Base-by-base conservation (phyloP, 2,888 invertebrate species). In the Apamea crenata region DNA sequence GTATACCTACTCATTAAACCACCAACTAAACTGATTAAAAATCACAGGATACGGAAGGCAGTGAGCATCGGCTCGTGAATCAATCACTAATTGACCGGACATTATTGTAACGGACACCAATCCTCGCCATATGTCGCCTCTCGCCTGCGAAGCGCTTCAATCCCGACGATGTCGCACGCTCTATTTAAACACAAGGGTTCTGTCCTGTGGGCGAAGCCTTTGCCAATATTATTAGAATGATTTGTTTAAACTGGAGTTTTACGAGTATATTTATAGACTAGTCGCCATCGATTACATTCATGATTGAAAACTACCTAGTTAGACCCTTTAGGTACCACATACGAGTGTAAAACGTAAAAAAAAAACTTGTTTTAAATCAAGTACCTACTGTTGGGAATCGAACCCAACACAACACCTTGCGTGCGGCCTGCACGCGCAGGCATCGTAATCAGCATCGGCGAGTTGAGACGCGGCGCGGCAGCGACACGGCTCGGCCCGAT, bases 71-170 rank as follows among this genome's bases (percentile, higher is more conserved):
- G 86, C 85, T 91, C 91, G 93, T 91, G 87, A 88, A 86, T 87
- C 88, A 92, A 93, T 92, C 91, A 93, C 90, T 92, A 94, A 95
- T 94, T 93, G 93, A 91, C 93, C 94, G 94, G 94, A 93, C 93
- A 88, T 87, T 81, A 89, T 90, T 90, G 93, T 92, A 93, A 93
- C 87, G 80, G 83, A 93, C 91, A 93, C 94, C 91, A 85, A 77
- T 73, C 66, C 63, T 73, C 87, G 88, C 92, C 94, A 94, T 92
- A 93, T 94, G 94, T 78, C 86, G 83, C n/a, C n/a, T 76, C 68
- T 72, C 32, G 90, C 84, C 77, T 73, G 81, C 85, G 87, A 91
- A 90, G 90, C 89, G 92, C 92, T 93, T 94, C 93, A 91, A 92
- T 92, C 91, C 90, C 87, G 78, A 73, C 78, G 3, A 56, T 53